Base-by-base conservation (phyloP, 2,888 invertebrate genomes). In the Scotopteryx bipunctaria region DNA sequence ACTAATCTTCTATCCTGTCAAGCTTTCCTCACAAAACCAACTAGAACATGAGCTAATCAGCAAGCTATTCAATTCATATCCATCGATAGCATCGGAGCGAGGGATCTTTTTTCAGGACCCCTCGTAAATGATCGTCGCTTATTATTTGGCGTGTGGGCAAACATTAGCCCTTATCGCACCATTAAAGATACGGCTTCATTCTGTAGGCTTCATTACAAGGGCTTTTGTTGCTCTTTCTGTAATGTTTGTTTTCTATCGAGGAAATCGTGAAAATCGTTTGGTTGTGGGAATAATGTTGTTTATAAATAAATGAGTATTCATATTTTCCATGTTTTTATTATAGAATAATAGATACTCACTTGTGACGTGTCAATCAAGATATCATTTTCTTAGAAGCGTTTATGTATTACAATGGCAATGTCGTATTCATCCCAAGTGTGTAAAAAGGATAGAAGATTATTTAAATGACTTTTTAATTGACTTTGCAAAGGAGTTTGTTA, bases 181-280 rank as follows among this genome's bases (percentile, higher is more conserved):
- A 87, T 89, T 90, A 89, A 83, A 86, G 86, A 87, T 88, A 89
- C 81, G 86, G 88, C 89, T 90, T 89, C 90, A 90, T 90, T 90
- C 88, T 83, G 50, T 29, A 46, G 54, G 47, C 47, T 49, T 55
- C 51, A 52, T 49, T 49, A 58, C 51, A 19, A 25, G 19, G 42
- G 29, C 43, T 37, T 47, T 53, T 53, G 53, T 53, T 43, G 47
- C 53, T 53, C 52, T 52, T 47, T 52, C 32, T 32, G 32, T 47
- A 47, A 47, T 53, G 47, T 53, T 47, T 42, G 52, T 42, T 53
- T 53, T 47, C 53, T 53, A 47, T 46, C 38, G 23, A 47, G 43
- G 43, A 46, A 38, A 29, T 15, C 13, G 8, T 36, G 23, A 49
- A 41, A 33, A 19, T 9, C 15, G 41, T 41, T 35, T 37, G 40